Percentiles rank a stretch among this genome's conserved stretches.
phyloP scores from a whole-genome alignment of 2,888 invertebrate genomes.

The Ectobius pallidus region DNA sequence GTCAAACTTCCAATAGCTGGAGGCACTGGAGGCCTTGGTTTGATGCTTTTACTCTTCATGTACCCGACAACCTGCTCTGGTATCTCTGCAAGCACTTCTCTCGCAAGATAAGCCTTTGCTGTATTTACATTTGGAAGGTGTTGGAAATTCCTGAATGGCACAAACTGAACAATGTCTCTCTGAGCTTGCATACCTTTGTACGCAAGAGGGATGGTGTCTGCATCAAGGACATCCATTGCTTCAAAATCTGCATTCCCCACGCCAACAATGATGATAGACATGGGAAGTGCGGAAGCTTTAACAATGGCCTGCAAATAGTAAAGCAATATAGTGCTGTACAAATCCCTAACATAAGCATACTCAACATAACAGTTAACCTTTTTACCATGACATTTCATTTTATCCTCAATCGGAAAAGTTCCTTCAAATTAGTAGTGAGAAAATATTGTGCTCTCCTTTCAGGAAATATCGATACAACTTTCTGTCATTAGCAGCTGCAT shows the following conservation, averaged over 20 bases:
- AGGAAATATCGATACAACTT: not conserved
- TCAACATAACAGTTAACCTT: not conserved
- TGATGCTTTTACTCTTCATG: slow-evolving; percentile 54
- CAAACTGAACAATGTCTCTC: slow-evolving; percentile 64
- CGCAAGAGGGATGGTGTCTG: slow-evolving; percentile 55
- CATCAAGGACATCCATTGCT: slow-evolving; percentile 66
- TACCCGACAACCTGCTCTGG: slow-evolving; percentile 59
- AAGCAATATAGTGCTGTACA: not conserved
- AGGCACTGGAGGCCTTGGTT: slow-evolving; percentile 45
- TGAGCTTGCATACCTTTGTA: slow-evolving; percentile 55
- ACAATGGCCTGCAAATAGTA: slow-evolving; percentile 55
- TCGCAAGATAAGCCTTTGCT: slow-evolving; percentile 54
- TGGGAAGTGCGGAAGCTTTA: slow-evolving; percentile 60
- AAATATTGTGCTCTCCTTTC: not conserved
- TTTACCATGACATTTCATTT: not conserved
- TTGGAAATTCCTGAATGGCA: slow-evolving; percentile 55
- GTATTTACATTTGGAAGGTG: slow-evolving; percentile 45
- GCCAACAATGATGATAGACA: slow-evolving; percentile 67
- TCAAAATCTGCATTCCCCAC: slow-evolving; percentile 65
- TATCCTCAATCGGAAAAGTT: no score
- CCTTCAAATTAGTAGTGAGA: not conserved
- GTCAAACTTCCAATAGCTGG: no score
- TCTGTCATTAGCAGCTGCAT: not conserved
- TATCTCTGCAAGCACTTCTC: slow-evolving; percentile 64
- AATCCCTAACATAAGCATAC: not conserved